Conservation (phyloP, 2,888 invertebrate genomes). For the Thymelicus sylvestris region DNA sequence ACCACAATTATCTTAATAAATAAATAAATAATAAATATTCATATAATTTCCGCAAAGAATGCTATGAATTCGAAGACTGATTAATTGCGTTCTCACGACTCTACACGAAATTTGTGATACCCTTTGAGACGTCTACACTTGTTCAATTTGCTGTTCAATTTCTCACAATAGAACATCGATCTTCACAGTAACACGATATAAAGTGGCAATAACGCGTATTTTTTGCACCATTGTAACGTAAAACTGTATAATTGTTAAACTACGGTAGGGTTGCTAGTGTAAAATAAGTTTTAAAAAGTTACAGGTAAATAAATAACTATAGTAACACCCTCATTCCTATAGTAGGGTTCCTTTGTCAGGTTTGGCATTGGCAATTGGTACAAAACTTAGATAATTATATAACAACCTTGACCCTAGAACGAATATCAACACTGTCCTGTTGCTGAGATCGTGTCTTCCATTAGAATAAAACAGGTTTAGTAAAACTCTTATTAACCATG, state of each 20-base stretch:
- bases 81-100: background rate
- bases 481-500: too few species aligned
- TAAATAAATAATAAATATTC: too few species aligned
- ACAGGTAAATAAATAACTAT: too few species aligned
- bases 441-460: too few species aligned
- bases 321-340: too few species aligned
- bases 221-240: conserved; percentile 1
- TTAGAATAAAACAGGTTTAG: too few species aligned
- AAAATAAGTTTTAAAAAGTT: background rate
- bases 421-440: too few species aligned
- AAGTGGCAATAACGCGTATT: background rate
- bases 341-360: too few species aligned
- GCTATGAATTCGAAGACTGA: background rate
- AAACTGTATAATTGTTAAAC: background rate
- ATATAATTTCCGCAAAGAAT: background rate
- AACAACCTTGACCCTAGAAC: too few species aligned
- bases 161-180: conserved; percentile 12
- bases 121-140: background rate
- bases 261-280: background rate
- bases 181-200: background rate
- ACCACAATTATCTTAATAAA: too few species aligned
- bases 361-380: too few species aligned
- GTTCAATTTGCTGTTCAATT: conserved; percentile 9
- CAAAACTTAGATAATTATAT: too few species aligned
- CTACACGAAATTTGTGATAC: conserved; percentile 2